Conservation (phyloP, 1,140 invertebrate species). For the Conus ventricosus region DNA sequence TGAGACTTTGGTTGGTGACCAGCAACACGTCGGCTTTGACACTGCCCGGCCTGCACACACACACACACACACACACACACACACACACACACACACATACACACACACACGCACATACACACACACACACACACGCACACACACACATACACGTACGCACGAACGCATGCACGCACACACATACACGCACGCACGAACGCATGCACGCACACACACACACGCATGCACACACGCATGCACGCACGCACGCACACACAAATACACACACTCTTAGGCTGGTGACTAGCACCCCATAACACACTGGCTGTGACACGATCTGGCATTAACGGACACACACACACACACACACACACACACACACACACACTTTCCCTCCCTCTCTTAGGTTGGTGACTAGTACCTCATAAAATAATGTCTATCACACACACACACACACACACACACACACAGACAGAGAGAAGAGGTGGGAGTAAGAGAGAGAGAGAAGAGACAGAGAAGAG, state of each 20-base stretch:
- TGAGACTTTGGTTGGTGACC: not conserved
- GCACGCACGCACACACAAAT: not conserved
- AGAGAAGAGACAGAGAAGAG: conserved; percentile 10
- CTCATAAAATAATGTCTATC: no score
- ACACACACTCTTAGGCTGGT: not conserved
- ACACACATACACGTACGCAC: not conserved
- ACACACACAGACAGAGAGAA: not conserved
- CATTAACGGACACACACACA: no score
- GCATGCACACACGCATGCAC: not conserved
- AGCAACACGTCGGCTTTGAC: not conserved
- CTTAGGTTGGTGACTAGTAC: no score
- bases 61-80: not conserved
- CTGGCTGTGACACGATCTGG: no score
- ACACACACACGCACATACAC: not conserved
- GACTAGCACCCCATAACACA: no score
- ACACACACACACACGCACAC: not conserved
- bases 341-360: no score
- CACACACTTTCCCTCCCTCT: no score
- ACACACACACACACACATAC: not conserved
- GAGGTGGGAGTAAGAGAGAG: not conserved
- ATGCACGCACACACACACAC: not conserved
- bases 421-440: not conserved
- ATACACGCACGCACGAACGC: not conserved
- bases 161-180: not conserved
- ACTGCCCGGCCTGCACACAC: not conserved